Evolutionary conservation across 2,113 vertebrate species (phyloP).

Genomic region (Daboia siamensis): DNA sequence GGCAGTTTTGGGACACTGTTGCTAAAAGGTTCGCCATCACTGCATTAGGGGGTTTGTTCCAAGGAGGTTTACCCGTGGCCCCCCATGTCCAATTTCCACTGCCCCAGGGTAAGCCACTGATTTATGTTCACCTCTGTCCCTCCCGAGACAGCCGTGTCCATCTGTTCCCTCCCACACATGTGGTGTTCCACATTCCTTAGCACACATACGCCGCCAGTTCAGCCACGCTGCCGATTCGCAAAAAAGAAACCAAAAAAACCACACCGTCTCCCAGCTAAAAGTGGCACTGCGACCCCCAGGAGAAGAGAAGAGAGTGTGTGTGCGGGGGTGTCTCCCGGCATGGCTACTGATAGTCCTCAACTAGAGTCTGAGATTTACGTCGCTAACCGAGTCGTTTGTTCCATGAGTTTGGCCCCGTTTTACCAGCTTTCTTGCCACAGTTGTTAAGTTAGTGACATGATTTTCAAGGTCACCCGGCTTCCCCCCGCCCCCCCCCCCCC

Average conservation of each 20-base stretch:
- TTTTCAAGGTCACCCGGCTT: too few species aligned
- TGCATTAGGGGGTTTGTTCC: background rate
- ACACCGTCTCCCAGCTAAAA: too few species aligned
- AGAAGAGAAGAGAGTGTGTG: background rate
- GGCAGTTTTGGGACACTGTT: too few species aligned
- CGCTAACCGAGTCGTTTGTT: background rate
- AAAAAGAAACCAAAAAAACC: background rate
- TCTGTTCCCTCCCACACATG: background rate
- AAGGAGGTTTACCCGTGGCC: background rate
- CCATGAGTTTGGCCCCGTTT: background rate
- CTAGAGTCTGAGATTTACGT: background rate
- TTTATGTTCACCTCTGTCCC: background rate
- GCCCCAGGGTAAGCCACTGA: background rate
- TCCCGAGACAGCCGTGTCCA: background rate
- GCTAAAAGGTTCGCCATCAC: too few species aligned
- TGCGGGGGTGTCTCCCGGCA: background rate
- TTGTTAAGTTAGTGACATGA: background rate
- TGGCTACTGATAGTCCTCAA: background rate
- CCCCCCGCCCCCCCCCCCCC: too few species aligned
- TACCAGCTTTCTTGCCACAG: background rate
- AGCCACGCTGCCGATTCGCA: background rate
- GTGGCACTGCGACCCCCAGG: background rate
- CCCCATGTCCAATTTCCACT: background rate
- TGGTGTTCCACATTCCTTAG: background rate
- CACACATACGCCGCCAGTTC: background rate